Evolutionary conservation across 2,113 vertebrate species (phyloP), one percentile per base, ranked within the genome.

Genomic region (Tinamus guttatus): DNA sequence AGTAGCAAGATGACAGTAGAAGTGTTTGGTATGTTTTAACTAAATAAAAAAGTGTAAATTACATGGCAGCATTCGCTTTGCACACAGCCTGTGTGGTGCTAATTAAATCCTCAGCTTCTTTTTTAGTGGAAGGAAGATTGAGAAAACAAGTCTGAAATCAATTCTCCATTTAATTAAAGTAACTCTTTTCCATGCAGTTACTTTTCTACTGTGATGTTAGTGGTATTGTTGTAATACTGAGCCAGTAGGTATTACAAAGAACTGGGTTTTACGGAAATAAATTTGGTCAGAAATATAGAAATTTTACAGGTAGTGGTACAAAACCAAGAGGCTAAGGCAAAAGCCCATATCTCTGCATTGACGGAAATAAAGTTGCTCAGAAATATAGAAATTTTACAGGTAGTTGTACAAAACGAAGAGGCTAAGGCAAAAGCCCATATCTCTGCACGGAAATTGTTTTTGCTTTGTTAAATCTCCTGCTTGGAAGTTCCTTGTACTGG

Each of bases 81-180:
- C 90, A 59, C 88, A 36, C 85, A 93, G 85, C 64, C 91, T 81
- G 91, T 41, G 81, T 89, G 80, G 85, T 85, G 94, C 92, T 97
- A 97, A 97, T 97, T 97, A 96, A 96, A 93, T 95, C 87, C 85
- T 96, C 87, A 38, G 92, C 94, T 94, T 28, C 82, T 81, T 78
- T 63, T 90, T 81, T 43, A 80, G 87, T 36, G 47, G 67, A 85
- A 88, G 83, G 63, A 94, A 94, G 78, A 67, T 65, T 65, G 91
- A 89, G 82, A 79, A 92, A 91, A 95, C 0, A n/a, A 90, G 62
- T 19, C 40, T 41, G 75, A 94, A 82, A 88, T 94, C 91, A 81
- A 71, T 84, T 49, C 64, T 52, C 63, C 34, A 9, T 95, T 94
- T 96, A 97, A 97, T 97, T 97, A 92, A 94, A 93, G 86, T 49